These are phyloP conservation scores for Chloroclysta siterata DNA, from an alignment of 2,888 invertebrate genomes.

Conservation along the genomic window DNA sequence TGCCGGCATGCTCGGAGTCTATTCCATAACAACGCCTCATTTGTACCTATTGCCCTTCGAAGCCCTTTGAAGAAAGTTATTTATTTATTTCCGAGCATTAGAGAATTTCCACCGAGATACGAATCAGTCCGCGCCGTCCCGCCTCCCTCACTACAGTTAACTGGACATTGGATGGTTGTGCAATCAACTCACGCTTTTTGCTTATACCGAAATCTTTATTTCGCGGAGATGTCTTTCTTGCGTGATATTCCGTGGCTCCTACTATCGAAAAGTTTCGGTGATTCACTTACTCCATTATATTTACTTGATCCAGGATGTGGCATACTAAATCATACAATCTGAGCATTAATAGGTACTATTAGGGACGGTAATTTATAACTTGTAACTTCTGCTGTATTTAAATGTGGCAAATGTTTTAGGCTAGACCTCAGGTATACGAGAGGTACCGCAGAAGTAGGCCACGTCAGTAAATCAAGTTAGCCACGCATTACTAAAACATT, in stretches of 20 bases:
- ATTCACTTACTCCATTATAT: too few relatives aligned
- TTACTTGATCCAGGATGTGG: too few relatives aligned
- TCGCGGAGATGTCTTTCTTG: not conserved
- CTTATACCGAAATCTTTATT: conserved; percentile 2
- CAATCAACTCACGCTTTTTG: conserved; percentile 27
- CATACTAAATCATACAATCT: not conserved
- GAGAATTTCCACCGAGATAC: conserved; percentile 26
- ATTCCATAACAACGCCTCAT: conserved; percentile 4
- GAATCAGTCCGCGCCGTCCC: too few relatives aligned
- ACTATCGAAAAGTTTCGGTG: too few relatives aligned
- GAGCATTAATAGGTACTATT: not conserved
- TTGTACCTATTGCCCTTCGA: conserved; percentile 7
- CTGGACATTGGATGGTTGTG: conserved; percentile 5
- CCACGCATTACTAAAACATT: conserved; percentile 38
- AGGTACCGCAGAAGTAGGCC: conserved; percentile 9
- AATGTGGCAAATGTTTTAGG: conserved; percentile 7
- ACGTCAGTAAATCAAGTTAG: conserved; percentile 34
- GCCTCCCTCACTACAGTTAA: too few relatives aligned
- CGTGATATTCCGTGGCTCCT: conserved; percentile 2
- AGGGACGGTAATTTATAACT: conserved; percentile 1
- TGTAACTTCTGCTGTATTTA: conserved; percentile 5
- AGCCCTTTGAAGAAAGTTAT: conserved; percentile 21
- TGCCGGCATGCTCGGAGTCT: not conserved
- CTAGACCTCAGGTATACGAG: conserved; percentile 21
- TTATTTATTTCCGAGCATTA: conserved; percentile 35